Conservation (phyloP, 2,797 vertebrate species). For the Sebastes minor region DNA sequence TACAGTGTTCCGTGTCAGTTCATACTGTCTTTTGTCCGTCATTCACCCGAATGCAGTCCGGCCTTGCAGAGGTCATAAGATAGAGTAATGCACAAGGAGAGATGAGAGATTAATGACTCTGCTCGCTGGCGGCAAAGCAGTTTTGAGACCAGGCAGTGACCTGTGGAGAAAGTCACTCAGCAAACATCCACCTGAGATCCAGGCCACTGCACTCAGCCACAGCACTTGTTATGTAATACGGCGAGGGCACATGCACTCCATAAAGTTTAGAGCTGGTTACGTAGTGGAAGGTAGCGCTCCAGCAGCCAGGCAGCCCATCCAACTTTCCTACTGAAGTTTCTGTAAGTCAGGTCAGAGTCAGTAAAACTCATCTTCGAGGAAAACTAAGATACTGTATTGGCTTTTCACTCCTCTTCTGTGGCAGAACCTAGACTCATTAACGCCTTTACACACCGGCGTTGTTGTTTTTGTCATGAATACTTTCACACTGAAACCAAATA, state of each 20-base stretch:
- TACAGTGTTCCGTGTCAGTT: slow-evolving; percentile 17
- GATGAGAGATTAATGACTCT: slow-evolving; percentile 52
- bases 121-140: slow-evolving; percentile 19
- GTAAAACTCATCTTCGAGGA: not conserved
- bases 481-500: no score
- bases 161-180: slow-evolving; percentile 54
- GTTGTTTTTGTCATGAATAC: no score
- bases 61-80: slow-evolving; percentile 18
- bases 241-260: not conserved
- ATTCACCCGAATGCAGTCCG: slow-evolving; percentile 11
- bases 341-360: not conserved
- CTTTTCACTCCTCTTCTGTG: not conserved
- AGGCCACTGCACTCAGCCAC: slow-evolving; percentile 50
- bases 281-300: slow-evolving; percentile 2
- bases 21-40: slow-evolving; percentile 30
- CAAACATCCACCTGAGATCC: slow-evolving; percentile 54
- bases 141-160: slow-evolving; percentile 46
- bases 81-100: slow-evolving; percentile 17
- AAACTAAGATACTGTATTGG: not conserved
- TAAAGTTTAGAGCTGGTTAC: not conserved
- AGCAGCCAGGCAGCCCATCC: slow-evolving; percentile 1
- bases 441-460: no score
- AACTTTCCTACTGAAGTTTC: slow-evolving; percentile 32
- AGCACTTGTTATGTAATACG: slow-evolving; percentile 46
- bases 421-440: not conserved